Base-by-base conservation (phyloP, 2,797 vertebrate genomes). In the Syngnathus acus region DNA sequence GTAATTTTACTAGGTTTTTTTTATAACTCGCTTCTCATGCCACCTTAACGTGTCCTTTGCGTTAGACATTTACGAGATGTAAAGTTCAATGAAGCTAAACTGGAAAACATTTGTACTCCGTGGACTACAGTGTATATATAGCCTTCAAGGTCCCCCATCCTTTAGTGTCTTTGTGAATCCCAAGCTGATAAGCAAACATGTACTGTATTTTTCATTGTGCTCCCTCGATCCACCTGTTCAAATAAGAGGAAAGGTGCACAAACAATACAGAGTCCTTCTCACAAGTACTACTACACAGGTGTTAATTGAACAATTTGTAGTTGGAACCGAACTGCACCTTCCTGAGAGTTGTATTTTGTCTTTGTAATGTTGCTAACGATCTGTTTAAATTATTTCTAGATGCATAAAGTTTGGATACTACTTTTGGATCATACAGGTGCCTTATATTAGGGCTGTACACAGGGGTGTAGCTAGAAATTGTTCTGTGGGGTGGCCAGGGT, bases 121-220 rank as follows among this genome's bases (percentile, higher is more conserved):
- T 26, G 54, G 54, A 55, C 54, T 16, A 37, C 14, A 37, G 14
- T 47, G 5, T 21, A 37, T 1, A 17, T 21, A 57, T 1, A 17
- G 26, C 55, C 32, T 7, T 37, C 3, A 57, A 16, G 14, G 26
- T 7, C 32, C 26, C 26, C 13, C 55, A 26, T 37, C 6, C 55
- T 37, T 54, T 37, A 32, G 55, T 38, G 54, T 55, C 26, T 57
- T 57, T 57, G 55, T 37, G 55, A 57, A 57, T 57, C 26, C 26
- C 55, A 37, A 37, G 55, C 13, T n/a, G 37, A 61, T 61, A 42
- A 61, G 39, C 38, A 61, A 61, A 23, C 59, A 43, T 61, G 39
- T 42, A 7, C 39, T 21, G 23, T 42, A 43, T 62, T 62, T 62
- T 45, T 26, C 11, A 42, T 8, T 62, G 21, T 62, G 21, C 21